These are phyloP conservation scores for Drosophila suboccidentalis DNA, from an alignment of 2,888 invertebrate species.

Conservation along the genomic window DNA sequence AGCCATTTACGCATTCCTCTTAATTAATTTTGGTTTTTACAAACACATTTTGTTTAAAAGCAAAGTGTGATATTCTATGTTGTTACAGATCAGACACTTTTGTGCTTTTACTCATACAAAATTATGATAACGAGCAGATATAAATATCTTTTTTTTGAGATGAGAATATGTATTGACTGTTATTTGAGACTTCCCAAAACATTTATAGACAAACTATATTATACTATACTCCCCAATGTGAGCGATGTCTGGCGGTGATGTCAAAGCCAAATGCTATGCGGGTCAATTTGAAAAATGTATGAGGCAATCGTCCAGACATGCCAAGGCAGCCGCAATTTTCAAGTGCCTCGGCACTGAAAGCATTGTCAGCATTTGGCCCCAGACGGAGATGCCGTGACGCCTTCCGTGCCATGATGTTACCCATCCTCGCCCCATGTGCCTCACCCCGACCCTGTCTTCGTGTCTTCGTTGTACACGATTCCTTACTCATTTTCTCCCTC, in stretches of 20 bases:
- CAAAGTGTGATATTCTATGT: too few species aligned
- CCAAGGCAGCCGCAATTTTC: slow-evolving; percentile 39
- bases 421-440: background rate
- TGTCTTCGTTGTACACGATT: slow-evolving; percentile 26
- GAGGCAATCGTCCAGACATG: slow-evolving; percentile 65
- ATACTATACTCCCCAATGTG: background rate
- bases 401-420: slow-evolving; percentile 7
- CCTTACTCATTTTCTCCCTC: slow-evolving; percentile 12
- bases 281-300: slow-evolving; percentile 75
- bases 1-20: too few species aligned
- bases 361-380: slow-evolving; percentile 54
- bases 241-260: slow-evolving; percentile 56
- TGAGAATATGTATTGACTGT: background rate
- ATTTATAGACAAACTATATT: background rate
- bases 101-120: too few species aligned
- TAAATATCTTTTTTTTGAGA: background rate
- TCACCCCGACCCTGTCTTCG: background rate
- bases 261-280: slow-evolving; percentile 68
- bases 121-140: background rate
- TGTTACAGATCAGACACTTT: too few species aligned
- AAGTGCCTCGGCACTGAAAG: slow-evolving; percentile 40
- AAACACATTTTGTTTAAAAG: too few species aligned
- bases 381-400: slow-evolving; percentile 24
- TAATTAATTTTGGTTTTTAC: too few species aligned
- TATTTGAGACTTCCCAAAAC: background rate